Percentiles rank a stretch among this genome's conserved stretches.
phyloP scores from a whole-genome alignment of 2,888 invertebrate species.

The Tachystola acroxantha region DNA sequence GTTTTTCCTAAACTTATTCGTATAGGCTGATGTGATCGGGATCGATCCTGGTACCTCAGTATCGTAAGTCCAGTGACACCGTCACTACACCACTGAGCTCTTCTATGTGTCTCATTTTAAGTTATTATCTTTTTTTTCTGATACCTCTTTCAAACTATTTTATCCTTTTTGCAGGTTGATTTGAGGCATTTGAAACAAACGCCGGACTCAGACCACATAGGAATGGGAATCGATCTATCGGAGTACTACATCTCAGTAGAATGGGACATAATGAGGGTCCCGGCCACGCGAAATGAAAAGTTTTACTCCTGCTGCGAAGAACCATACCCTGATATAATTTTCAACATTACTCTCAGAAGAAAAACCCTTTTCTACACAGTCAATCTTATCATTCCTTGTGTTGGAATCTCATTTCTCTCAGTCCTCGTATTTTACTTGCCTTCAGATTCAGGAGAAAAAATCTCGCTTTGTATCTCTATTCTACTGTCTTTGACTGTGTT shows the following conservation, averaged over 20 bases:
- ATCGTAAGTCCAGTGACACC: too few species aligned
- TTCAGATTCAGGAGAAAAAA: slow-evolving; percentile 98
- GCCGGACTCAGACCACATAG: slow-evolving; percentile 91
- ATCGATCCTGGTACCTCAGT: too few species aligned
- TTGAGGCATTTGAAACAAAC: slow-evolving; percentile 92
- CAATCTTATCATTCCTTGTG: slow-evolving; percentile 97
- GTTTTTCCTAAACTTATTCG: too few species aligned
- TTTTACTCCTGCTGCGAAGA: slow-evolving; percentile 98
- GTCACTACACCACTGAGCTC: too few species aligned
- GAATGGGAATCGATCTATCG: slow-evolving; percentile 93
- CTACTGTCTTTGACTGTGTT: slow-evolving; percentile 95
- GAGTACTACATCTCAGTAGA: slow-evolving; percentile 98
- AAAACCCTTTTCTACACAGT: slow-evolving; percentile 99
- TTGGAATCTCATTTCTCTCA: slow-evolving; percentile 97
- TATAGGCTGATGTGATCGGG: too few species aligned
- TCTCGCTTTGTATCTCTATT: slow-evolving; percentile 96
- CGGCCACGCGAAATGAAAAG: slow-evolving; percentile 92
- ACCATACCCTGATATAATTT: slow-evolving; percentile 98
- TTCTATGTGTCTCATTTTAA: too few species aligned
- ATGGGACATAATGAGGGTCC: slow-evolving; percentile 98
- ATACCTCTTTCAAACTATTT: too few species aligned
- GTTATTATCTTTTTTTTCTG: too few species aligned
- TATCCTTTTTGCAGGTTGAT: slow-evolving; percentile 84
- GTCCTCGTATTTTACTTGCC: slow-evolving; percentile 98
- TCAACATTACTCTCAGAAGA: slow-evolving; percentile 95